Conservation (phyloP, 2,888 invertebrate genomes). For the Tetragonula carbonaria region DNA sequence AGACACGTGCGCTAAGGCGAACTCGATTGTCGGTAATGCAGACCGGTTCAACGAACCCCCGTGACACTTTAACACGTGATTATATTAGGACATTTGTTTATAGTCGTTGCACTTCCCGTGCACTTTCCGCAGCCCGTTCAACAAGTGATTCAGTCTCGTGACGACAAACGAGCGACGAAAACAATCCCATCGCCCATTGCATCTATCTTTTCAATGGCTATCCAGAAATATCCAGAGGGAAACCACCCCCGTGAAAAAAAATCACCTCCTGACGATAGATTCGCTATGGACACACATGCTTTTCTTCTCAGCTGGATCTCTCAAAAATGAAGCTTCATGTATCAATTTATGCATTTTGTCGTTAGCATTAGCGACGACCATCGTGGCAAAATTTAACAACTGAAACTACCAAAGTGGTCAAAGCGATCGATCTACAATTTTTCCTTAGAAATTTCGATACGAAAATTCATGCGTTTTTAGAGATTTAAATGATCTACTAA, state of each 20-base stretch:
- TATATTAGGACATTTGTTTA: conserved; percentile 42
- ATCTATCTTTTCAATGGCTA: neutral
- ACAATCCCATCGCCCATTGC: neutral
- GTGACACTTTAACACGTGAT: conserved; percentile 30
- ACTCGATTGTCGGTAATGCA: conserved; percentile 30
- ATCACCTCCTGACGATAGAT: neutral
- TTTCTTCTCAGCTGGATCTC: neutral
- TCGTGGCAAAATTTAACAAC: too few relatives aligned
- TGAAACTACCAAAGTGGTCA: too few relatives aligned
- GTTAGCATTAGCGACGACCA: too few relatives aligned
- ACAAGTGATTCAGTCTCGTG: conserved; percentile 29
- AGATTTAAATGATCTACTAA: too few relatives aligned
- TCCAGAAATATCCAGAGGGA: neutral
- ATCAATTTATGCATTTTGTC: neutral
- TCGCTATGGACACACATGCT: neutral
- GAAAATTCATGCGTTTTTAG: too few relatives aligned
- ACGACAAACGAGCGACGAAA: neutral
- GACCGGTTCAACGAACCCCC: conserved; percentile 29
- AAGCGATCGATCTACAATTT: too few relatives aligned
- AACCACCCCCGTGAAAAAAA: neutral
- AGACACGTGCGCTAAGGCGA: conserved; percentile 24
- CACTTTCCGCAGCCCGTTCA: conserved; percentile 25
- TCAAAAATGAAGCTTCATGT: neutral
- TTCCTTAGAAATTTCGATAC: too few relatives aligned
- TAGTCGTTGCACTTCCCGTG: neutral